Conservation (phyloP, 2,797 vertebrate species). For the Ambastaia sidthimunki region DNA sequence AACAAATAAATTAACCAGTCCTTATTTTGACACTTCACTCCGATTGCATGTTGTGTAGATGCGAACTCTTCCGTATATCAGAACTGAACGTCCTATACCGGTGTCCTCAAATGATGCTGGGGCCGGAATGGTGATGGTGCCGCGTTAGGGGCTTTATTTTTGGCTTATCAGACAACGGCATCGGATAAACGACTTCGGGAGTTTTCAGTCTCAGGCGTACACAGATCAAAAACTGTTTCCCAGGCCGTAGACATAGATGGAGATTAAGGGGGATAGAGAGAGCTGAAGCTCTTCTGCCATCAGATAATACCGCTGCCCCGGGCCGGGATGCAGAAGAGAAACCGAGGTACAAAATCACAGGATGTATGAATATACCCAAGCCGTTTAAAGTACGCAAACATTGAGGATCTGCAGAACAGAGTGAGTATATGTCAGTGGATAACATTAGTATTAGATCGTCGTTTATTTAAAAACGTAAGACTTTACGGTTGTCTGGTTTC, state of each 20-base stretch:
- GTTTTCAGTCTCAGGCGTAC: slow-evolving; percentile 22
- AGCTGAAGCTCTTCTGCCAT: slow-evolving; percentile 24
- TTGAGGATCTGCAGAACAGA: background rate
- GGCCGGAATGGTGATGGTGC: slow-evolving; percentile 3
- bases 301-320: slow-evolving; percentile 21
- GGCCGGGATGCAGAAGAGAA: slow-evolving; percentile 5
- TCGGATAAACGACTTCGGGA: slow-evolving; percentile 39
- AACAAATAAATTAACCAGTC: background rate
- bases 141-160: slow-evolving; percentile 34
- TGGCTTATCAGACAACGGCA: slow-evolving; percentile 19
- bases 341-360: slow-evolving; percentile 29
- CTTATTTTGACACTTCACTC: background rate
- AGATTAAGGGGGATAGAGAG: slow-evolving; percentile 18
- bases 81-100: background rate
- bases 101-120: slow-evolving; percentile 20
- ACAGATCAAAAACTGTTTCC: slow-evolving; percentile 31
- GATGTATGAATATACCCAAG: slow-evolving; percentile 28
- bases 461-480: background rate
- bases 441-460: background rate
- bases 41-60: slow-evolving; percentile 10
- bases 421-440: slow-evolving; percentile 18
- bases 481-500: background rate
- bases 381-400: background rate
- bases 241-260: background rate
- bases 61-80: slow-evolving; percentile 11